Evolutionary conservation across 2,113 vertebrate genomes (phyloP).

Genomic region (Serinus canaria): DNA sequence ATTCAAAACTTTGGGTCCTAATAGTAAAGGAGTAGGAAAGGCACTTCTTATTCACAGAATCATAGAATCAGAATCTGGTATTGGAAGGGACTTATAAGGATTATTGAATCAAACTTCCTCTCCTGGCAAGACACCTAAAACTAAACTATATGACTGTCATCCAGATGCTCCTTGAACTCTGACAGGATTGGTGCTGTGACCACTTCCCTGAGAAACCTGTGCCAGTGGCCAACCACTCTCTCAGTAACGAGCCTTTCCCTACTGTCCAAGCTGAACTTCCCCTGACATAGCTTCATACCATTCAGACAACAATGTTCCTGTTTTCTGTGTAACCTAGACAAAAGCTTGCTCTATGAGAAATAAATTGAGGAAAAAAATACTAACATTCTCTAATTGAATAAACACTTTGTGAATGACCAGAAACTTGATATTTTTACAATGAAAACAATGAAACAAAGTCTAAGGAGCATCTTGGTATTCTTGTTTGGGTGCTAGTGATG

Average conservation of each 20-base stretch:
- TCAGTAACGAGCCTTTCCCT: not conserved
- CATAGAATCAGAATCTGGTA: not conserved
- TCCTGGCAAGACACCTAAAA: not conserved
- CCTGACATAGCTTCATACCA: not conserved
- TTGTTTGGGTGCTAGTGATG: not conserved
- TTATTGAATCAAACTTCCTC: not conserved
- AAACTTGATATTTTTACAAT: not conserved
- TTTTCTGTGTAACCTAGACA: not conserved
- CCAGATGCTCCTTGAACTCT: not conserved
- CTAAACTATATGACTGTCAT: not conserved
- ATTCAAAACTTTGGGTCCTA: not conserved
- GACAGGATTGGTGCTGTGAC: not conserved
- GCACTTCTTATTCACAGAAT: not conserved
- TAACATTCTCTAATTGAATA: not conserved
- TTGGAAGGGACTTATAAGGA: not conserved
- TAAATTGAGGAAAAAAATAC: not conserved
- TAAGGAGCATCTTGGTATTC: slow-evolving; percentile 1
- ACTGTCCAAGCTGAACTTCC: not conserved
- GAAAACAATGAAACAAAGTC: slow-evolving; percentile 1
- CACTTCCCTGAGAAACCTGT: not conserved
- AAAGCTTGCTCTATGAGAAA: not conserved
- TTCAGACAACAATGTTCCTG: not conserved
- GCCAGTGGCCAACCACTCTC: not conserved
- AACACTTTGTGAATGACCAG: slow-evolving; percentile 17
- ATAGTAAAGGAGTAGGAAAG: not conserved